Evolutionary conservation across 2,888 invertebrate species (phyloP).

Genomic region (Stramonita haemastoma): DNA sequence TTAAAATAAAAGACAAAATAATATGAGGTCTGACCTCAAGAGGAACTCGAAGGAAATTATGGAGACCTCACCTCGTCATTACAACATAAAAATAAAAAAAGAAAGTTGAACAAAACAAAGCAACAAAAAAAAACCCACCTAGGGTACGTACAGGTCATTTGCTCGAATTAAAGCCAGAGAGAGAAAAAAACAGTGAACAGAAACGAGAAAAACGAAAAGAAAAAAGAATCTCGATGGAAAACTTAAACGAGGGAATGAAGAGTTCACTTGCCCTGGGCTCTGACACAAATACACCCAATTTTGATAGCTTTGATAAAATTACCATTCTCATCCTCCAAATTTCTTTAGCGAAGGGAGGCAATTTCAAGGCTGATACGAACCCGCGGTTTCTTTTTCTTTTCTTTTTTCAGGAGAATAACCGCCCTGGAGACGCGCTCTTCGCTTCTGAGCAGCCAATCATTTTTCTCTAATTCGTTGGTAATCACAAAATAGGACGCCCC

Average conservation of each 20-base stretch:
- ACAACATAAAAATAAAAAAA: background rate
- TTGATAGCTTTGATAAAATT: slow-evolving; percentile 38
- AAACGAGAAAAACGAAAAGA: background rate
- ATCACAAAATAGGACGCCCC: slow-evolving; percentile 32
- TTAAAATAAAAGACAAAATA: no score
- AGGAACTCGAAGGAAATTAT: background rate
- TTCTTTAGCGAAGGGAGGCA: slow-evolving; percentile 31
- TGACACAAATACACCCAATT: slow-evolving; percentile 35
- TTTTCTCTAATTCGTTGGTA: slow-evolving; percentile 32
- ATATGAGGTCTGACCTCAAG: slow-evolving; percentile 1
- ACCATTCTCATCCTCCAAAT: slow-evolving; percentile 23
- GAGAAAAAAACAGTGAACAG: background rate
- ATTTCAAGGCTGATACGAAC: slow-evolving; percentile 30
- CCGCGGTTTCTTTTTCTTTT: background rate
- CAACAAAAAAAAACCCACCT: background rate
- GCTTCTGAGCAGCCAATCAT: slow-evolving; percentile 28
- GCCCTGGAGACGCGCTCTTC: slow-evolving; percentile 14
- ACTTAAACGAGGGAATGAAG: slow-evolving; percentile 11
- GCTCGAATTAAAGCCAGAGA: background rate
- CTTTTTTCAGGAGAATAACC: slow-evolving; percentile 8
- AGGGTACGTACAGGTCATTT: background rate
- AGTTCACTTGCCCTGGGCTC: slow-evolving; percentile 14
- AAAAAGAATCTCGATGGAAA: background rate
- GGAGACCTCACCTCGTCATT: background rate
- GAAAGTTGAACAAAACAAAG: background rate